Base-by-base conservation (phyloP, 1,140 invertebrate species). In the Rhynchophorus ferrugineus region DNA sequence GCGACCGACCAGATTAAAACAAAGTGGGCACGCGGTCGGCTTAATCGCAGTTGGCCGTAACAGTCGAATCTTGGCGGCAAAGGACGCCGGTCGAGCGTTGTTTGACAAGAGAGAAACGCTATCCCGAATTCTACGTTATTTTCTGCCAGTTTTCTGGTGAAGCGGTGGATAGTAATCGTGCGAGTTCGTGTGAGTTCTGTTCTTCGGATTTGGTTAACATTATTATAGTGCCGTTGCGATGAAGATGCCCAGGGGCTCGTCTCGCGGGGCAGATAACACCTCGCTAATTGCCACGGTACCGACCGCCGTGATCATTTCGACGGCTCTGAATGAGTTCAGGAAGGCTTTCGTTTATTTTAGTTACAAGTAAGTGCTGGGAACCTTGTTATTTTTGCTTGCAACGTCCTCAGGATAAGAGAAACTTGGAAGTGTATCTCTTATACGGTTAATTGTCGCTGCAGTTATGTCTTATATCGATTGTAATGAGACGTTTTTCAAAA, bases 281-380 rank as follows among this genome's bases (percentile, higher is more conserved):
- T 75, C 75, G 14, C 68, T 76, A 19, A 61, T 78, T 24, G 75
- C 73, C 2, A 52, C 49, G 9, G 71, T 78, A 37, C 78, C 78
- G 0, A 74, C 77, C 0, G 76, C 78, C 2, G 76, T 77, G 29
- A 76, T 79, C 47, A 75, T 79, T 33, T 76, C 76, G 33, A 78
- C 77, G 1, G 76, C 77, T 9, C 64, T 78, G 21, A 61, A 64
- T 41, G 68, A 72, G 52, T 58, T 71, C 7, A 61, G 68, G 34
- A 69, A 64, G 48, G 69, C 68, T 14, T 56, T 69, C 19, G 56
- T 67, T 49, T 61, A 64, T 56, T 69, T 62, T 42, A 36, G 58
- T 44, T 54, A 60, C 56, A 67, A 68, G 65, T 68, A 63, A 63
- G 63, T 59, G 18, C 14, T n/a, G n/a, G n/a, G n/a, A n/a, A n/a